Conservation (phyloP, 2,888 invertebrate species). For the Listrodromus nycthemerus region DNA sequence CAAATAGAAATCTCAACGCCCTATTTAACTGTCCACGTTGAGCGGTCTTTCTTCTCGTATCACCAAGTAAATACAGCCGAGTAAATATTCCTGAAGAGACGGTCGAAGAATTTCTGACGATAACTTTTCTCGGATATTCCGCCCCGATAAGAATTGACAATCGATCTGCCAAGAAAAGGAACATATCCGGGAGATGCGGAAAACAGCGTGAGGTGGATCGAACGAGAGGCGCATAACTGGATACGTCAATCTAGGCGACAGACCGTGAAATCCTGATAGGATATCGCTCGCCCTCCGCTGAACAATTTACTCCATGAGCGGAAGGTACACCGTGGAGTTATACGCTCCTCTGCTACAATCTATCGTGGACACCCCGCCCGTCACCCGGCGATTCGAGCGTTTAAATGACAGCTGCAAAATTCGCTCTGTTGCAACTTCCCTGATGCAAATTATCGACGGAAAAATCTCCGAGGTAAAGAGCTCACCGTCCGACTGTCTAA, state of each 20-base stretch:
- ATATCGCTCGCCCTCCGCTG: slow-evolving; percentile 61
- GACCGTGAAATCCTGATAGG: slow-evolving; percentile 71
- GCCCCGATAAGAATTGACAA: neutral
- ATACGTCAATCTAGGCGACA: slow-evolving; percentile 69
- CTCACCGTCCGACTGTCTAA: neutral
- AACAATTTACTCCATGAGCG: slow-evolving; percentile 51
- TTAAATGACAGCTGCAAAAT: slow-evolving; percentile 23
- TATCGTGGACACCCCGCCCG: slow-evolving; percentile 37
- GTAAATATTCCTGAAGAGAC: neutral
- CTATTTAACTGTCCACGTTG: neutral
- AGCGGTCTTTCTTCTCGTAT: neutral
- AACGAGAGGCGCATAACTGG: slow-evolving; percentile 64
- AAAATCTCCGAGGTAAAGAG: slow-evolving; percentile 33
- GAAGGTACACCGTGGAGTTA: slow-evolving; percentile 32
- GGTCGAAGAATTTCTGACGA: neutral
- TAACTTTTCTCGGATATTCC: neutral
- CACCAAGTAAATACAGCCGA: neutral
- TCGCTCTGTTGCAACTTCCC: slow-evolving; percentile 43
- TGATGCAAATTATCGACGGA: slow-evolving; percentile 58
- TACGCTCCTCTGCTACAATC: slow-evolving; percentile 8
- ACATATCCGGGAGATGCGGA: neutral
- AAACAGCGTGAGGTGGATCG: slow-evolving; percentile 59
- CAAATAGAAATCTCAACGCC: neutral
- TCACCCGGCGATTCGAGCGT: slow-evolving; percentile 40
- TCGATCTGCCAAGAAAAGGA: slow-evolving; percentile 1